Base-by-base conservation (phyloP, 2,113 vertebrate genomes). In the Panthera uncia region DNA sequence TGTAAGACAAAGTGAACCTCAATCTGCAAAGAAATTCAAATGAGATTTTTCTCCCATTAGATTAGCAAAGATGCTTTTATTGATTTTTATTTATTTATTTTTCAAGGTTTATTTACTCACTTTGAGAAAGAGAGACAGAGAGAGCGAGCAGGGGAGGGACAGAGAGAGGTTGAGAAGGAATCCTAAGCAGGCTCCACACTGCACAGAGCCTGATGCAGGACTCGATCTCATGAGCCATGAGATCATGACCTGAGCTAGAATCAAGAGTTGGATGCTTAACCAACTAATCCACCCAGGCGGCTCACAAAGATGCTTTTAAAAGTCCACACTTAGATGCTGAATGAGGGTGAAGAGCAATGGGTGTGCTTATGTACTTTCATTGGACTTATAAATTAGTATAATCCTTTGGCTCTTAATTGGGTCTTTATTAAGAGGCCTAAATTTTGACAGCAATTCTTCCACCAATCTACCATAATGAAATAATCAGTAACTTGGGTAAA, bases 11-110 rank as follows among this genome's bases (percentile, higher is more conserved):
- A 38, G 41, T 78, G 82, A 82, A 92, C 16, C 31, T 82, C 50
- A 52, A 52, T 92, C 85, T 92, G 21, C 79, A 95, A 94, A 66
- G 65, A 95, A 95, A 95, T 89, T 48, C 81, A 71, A 85, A 71
- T 93, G 38, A 95, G 71, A n/a, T 18, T 10, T 18, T 21, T 41
- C 68, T 65, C 2, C 50, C 23, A 18, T 38, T n/a, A 29, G 33
- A 89, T 79, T 73, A 91, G 12, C 68, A 96, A 68, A 98, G 68
- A 61, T 61, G 57, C 7, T 61, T 61, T 23, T 61, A 61, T 61
- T 57, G 6, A 21, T 57, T 61, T 61, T 23, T 61, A 61, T 25
- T 57, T 57, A 19, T 57, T 61, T 61, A 61, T 61, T 61, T 61
- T 61, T 61, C 21, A 61, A 23, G 9, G 57, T 14, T 50, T 61